A percentile compares a stretch with the other conserved stretches of the same genome.
These are phyloP conservation scores for Pipistrellus pygmaeus DNA, from an alignment of 2,797 vertebrate genomes.

Conservation along the genomic window DNA sequence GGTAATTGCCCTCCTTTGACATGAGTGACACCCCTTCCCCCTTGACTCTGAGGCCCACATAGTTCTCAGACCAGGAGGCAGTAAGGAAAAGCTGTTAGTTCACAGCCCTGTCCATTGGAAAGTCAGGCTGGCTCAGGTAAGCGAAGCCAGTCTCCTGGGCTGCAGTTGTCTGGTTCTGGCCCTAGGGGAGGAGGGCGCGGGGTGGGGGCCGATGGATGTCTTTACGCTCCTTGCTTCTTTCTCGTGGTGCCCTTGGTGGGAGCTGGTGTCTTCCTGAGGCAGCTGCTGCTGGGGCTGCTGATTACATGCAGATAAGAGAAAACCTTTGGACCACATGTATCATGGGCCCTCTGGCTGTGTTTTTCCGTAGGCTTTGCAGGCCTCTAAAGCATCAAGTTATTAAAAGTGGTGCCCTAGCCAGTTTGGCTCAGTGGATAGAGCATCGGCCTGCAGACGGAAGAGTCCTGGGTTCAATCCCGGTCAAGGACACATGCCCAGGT, in stretches of 20 bases:
- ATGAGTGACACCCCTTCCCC: neutral
- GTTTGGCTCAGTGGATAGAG: too few species aligned
- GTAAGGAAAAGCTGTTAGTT: neutral
- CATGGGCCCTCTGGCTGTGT: neutral
- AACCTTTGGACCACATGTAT: neutral
- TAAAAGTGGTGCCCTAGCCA: neutral
- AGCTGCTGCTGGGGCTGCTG: neutral
- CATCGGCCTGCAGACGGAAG: too few species aligned
- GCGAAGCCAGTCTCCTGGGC: neutral
- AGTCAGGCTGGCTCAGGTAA: neutral
- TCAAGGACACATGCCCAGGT: too few species aligned
- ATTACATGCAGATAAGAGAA: neutral
- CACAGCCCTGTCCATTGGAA: neutral
- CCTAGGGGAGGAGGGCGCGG: too few species aligned
- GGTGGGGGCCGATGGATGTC: neutral
- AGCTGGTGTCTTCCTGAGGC: neutral
- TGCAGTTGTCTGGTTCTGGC: neutral
- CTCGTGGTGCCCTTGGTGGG: neutral
- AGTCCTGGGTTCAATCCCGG: too few species aligned
- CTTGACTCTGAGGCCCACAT: neutral
- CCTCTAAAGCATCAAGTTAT: neutral
- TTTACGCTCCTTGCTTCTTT: neutral
- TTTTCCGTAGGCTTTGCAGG: neutral
- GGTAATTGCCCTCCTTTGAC: slow-evolving; percentile 30
- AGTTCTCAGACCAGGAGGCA: neutral